Percentiles rank a stretch among this genome's conserved stretches.
Conservation (phyloP, 2,113 vertebrate genomes). For the Struthio camelus region DNA sequence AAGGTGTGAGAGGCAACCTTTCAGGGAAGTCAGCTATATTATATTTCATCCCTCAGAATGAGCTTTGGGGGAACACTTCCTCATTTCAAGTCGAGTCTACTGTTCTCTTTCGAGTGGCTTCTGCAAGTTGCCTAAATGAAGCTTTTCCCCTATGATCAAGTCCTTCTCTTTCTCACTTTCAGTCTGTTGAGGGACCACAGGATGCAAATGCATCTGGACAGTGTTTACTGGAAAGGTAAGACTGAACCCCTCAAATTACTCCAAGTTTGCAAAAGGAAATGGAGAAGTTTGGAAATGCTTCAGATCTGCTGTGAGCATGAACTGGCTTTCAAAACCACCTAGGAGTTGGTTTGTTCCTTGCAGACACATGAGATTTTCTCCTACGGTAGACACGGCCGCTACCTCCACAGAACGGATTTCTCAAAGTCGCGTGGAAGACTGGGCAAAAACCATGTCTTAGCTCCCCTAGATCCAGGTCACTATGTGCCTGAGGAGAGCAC, state of each 20-base stretch:
- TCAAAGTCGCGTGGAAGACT: background rate
- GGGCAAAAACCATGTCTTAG: accelerated
- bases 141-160: background rate
- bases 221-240: background rate
- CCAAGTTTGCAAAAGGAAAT: background rate
- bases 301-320: background rate
- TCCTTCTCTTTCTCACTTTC: background rate
- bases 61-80: background rate
- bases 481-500: accelerated
- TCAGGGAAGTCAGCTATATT: background rate
- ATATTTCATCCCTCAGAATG: background rate
- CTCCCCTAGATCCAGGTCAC: background rate
- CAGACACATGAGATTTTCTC: background rate
- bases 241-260: background rate
- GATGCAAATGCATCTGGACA: background rate
- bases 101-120: background rate
- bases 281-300: background rate
- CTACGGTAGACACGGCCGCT: background rate
- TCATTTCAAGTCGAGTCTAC: background rate
- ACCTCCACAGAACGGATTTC: accelerated
- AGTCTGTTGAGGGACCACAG: background rate
- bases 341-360: accelerated
- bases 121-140: background rate
- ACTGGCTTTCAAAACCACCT: background rate
- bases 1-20: background rate